Evolutionary conservation across 2,113 vertebrate species (phyloP), one percentile per base, ranked within the genome.

Genomic region (Planiliza haematocheilus): DNA sequence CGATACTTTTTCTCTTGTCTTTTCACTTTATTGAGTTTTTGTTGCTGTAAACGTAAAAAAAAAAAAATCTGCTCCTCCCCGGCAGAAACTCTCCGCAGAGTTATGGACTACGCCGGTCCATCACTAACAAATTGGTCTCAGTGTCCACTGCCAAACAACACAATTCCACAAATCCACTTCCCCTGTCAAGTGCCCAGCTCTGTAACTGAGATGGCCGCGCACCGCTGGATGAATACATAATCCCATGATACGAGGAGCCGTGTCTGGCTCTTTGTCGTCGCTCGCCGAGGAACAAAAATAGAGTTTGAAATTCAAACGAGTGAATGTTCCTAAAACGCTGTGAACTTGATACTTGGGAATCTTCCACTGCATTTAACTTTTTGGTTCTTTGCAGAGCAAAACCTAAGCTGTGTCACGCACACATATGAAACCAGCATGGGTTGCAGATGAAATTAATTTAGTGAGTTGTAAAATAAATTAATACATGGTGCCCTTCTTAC

Each of bases 131-230:
- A 88, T 74, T 86, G 71, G 74, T 71, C 56, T 65, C 58, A 58
- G 73, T 16, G 42, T 59, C 37, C 43, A 3, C 64, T 79, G 86
- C 81, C 90, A 90, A 91, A 82, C 66, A 79, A 89, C 86, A 92
- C 83, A 88, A 83, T 70, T 82, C 76, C 87, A 80, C 80, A 79
- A 88, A 74, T 82, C 78, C 72, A 79, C 74, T 88, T 90, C 83
- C 84, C 56, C 69, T 76, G 73, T 81, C 59, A 65, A 77, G 55
- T 72, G 68, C 48, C 46, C 58, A 79, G 45, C 46, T 70, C 43
- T 81, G 81, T 70, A 79, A 88, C 67, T 62, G 75, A 83, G 84
- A 84, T 49, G 64, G 65, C 71, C 50, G 49, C 13, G 41, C 59
- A 38, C 68, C 63, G 43, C 30, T 70, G 70, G 72, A 86, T 70